Conservation (phyloP, 2,797 vertebrate genomes). For the Borostomias antarcticus region DNA sequence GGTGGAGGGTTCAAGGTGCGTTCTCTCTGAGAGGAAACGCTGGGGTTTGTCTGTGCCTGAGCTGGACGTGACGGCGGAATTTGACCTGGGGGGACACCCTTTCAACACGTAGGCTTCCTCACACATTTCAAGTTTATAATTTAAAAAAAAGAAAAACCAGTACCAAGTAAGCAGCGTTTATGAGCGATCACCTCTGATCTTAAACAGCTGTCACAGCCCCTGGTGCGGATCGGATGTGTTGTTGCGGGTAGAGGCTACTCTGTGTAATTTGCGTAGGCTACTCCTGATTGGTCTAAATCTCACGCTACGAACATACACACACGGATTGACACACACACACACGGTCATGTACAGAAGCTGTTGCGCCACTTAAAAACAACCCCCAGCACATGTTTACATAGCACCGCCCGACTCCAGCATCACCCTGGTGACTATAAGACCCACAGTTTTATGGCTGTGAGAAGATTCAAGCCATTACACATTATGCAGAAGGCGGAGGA, state of each 20-base stretch:
- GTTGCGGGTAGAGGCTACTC: no score
- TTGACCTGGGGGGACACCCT: not conserved
- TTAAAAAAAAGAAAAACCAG: conserved; percentile 16
- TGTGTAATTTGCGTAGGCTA: no score
- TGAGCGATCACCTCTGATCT: no score
- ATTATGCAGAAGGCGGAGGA: conserved; percentile 28
- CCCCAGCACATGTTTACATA: conserved; percentile 37
- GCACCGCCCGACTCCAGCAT: conserved; percentile 33
- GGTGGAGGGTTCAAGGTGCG: not conserved
- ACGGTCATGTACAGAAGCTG: no score
- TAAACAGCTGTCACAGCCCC: no score
- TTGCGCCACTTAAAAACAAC: no score
- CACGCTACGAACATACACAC: no score
- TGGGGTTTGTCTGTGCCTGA: not conserved
- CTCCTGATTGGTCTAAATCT: no score
- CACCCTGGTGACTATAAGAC: conserved; percentile 41
- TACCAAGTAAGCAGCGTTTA: no score
- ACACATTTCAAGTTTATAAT: not conserved
- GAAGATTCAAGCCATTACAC: conserved; percentile 46
- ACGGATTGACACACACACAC: no score
- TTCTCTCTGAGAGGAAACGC: not conserved
- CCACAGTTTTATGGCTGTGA: conserved; percentile 47
- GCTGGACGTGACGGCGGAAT: not conserved
- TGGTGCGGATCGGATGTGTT: no score
- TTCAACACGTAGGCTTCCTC: not conserved